Percentiles rank a stretch among this genome's conserved stretches.
Evolutionary conservation across 2,888 invertebrate species (phyloP).

Genomic region (Sarcophaga carnaria): DNA sequence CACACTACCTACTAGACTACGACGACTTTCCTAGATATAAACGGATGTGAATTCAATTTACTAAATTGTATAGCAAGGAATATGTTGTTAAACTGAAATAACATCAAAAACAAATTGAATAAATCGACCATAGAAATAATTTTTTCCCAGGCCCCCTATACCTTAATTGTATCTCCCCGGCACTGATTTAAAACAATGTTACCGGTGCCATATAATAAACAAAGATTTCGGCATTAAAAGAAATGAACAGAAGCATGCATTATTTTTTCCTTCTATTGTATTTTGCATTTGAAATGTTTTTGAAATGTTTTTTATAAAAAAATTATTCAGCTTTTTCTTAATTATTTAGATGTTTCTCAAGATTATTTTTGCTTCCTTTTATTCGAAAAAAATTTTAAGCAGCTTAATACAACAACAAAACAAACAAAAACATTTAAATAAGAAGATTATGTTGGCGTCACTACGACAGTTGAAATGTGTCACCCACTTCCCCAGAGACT

Average conservation of each 20-base stretch:
- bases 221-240: slow-evolving; percentile 1
- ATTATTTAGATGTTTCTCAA: slow-evolving; percentile 46
- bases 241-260: not conserved
- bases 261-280: not conserved
- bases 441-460: slow-evolving; percentile 47
- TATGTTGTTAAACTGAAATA: too few species aligned
- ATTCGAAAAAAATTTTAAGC: slow-evolving; percentile 54
- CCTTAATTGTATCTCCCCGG: too few species aligned
- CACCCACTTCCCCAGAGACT: slow-evolving; percentile 59
- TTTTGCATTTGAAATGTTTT: not conserved
- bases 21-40: too few species aligned
- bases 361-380: slow-evolving; percentile 28
- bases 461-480: slow-evolving; percentile 36
- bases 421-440: slow-evolving; percentile 25
- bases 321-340: slow-evolving; percentile 21
- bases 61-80: too few species aligned
- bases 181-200: too few species aligned
- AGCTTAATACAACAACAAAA: slow-evolving; percentile 26
- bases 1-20: too few species aligned
- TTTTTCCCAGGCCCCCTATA: too few species aligned
- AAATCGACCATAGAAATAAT: too few species aligned
- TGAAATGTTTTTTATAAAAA: not conserved
- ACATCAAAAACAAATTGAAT: too few species aligned
- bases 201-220: not conserved
- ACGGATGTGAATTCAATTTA: too few species aligned